Conservation (phyloP, 2,888 invertebrate species). For the Hoplodrina ambigua region DNA sequence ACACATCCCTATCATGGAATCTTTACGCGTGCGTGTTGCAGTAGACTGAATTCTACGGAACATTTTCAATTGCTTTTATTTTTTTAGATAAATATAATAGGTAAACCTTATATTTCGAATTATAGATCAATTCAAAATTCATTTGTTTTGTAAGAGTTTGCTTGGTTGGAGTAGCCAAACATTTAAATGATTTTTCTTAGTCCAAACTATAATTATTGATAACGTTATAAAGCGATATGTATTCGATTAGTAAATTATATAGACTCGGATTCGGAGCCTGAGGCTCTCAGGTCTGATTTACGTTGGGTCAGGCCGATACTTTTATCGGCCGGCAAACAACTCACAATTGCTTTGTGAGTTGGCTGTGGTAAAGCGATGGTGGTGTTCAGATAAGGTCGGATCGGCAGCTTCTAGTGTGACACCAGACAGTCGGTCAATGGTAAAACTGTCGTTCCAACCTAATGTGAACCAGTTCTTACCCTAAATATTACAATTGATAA, state of each 20-base stretch:
- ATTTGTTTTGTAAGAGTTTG: neutral
- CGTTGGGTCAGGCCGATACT: too few relatives aligned
- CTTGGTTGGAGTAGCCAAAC: neutral
- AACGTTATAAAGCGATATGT: conserved; percentile 12
- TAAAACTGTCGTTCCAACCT: too few relatives aligned
- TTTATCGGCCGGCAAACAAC: too few relatives aligned
- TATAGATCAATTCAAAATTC: conserved; percentile 19
- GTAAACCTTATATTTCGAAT: conserved; percentile 12
- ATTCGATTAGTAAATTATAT: conserved; percentile 2
- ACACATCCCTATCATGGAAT: neutral
- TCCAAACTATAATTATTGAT: neutral
- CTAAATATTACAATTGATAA: neutral
- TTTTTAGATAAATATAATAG: conserved; percentile 33
- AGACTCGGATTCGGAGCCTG: conserved; percentile 5
- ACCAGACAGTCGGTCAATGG: too few relatives aligned
- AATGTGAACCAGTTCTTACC: neutral
- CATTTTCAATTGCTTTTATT: neutral
- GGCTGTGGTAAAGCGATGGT: too few relatives aligned
- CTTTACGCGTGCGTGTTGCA: neutral
- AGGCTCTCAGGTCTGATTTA: neutral
- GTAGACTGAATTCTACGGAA: conserved; percentile 28
- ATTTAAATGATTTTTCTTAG: neutral
- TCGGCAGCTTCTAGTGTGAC: too few relatives aligned
- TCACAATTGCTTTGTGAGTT: too few relatives aligned
- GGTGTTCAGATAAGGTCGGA: too few relatives aligned